Conservation (phyloP, 1,140 invertebrate genomes). For the Scaptodrosophila lebanonensis region DNA sequence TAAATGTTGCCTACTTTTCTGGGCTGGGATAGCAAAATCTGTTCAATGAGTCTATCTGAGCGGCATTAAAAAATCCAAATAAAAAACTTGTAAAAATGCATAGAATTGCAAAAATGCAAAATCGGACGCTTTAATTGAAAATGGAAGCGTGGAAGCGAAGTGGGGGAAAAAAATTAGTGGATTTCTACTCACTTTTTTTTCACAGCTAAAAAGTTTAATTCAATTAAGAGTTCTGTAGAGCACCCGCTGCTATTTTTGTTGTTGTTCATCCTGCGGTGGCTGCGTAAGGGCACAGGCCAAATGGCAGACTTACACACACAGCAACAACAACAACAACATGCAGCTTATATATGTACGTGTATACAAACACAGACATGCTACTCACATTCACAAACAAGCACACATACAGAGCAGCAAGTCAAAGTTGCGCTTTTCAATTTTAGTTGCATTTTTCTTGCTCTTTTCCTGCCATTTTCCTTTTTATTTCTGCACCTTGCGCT, state of each 20-base stretch:
- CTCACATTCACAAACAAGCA: slow-evolving; percentile 7
- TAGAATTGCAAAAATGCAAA: slow-evolving; percentile 14
- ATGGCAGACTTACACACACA: too few species aligned
- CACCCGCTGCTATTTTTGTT: too few species aligned
- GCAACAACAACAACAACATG: too few species aligned
- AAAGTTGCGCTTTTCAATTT: slow-evolving; percentile 55
- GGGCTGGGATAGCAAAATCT: slow-evolving; percentile 8
- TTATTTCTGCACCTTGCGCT: too few species aligned
- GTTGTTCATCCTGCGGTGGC: slow-evolving; percentile 22
- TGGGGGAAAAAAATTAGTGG: slow-evolving; percentile 7
- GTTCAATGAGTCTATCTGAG: too few species aligned
- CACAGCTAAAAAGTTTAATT: slow-evolving; percentile 48
- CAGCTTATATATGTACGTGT: not conserved
- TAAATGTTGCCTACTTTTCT: slow-evolving; percentile 14
- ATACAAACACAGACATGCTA: slow-evolving; percentile 6
- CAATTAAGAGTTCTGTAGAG: slow-evolving; percentile 55
- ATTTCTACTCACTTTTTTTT: slow-evolving; percentile 20
- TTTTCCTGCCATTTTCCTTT: slow-evolving; percentile 17
- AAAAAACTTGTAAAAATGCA: not conserved
- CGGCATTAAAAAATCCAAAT: not conserved
- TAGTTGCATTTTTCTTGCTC: slow-evolving; percentile 18
- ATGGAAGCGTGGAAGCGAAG: too few species aligned
- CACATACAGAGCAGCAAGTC: slow-evolving; percentile 27
- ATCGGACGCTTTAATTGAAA: too few species aligned
- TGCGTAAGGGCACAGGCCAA: slow-evolving; percentile 24